A percentile compares a stretch with the other conserved stretches of the same genome.
These are phyloP conservation scores for Nesometra sesokonis DNA, from an alignment of 35 echinoderm and acorn worm species.

Conservation along the genomic window DNA sequence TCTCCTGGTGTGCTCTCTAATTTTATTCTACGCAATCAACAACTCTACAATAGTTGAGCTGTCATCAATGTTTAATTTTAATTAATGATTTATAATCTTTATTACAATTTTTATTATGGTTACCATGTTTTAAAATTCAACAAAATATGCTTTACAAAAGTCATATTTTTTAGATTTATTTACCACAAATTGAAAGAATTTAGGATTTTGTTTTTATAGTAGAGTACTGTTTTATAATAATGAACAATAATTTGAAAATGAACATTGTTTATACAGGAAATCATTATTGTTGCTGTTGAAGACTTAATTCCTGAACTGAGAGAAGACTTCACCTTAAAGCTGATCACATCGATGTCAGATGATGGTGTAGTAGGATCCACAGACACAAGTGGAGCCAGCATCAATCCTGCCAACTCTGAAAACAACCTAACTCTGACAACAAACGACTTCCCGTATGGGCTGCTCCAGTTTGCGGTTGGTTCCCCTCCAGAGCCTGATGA, in stretches of 20 bases:
- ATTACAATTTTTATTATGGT: too few species aligned
- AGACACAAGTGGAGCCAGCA: constrained; percentile 89
- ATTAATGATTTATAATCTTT: too few species aligned
- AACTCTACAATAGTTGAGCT: too few species aligned
- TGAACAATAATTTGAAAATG: not conserved
- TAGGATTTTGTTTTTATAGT: too few species aligned
- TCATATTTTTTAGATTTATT: too few species aligned
- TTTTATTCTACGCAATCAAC: too few species aligned
- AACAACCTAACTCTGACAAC: constrained; percentile 41
- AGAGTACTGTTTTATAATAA: not conserved
- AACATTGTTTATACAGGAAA: constrained; percentile 39
- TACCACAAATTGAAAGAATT: too few species aligned
- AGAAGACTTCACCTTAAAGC: constrained; percentile 53
- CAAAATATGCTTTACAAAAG: too few species aligned
- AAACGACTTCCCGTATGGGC: constrained; percentile 67
- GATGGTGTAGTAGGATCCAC: constrained; percentile 73
- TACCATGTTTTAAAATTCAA: too few species aligned
- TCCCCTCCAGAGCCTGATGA: constrained; percentile 46
- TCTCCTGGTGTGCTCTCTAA: too few species aligned
- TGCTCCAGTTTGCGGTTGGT: constrained; percentile 75
- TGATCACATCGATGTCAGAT: constrained; percentile 64
- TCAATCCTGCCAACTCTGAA: constrained; percentile 38
- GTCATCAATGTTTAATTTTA: too few species aligned
- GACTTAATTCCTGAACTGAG: constrained; percentile 72
- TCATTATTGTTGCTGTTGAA: constrained; percentile 34